Percentiles rank a stretch among this genome's conserved stretches.
phyloP scores from a whole-genome alignment of 2,888 invertebrate genomes.

The Chaitophorus viminalis region DNA sequence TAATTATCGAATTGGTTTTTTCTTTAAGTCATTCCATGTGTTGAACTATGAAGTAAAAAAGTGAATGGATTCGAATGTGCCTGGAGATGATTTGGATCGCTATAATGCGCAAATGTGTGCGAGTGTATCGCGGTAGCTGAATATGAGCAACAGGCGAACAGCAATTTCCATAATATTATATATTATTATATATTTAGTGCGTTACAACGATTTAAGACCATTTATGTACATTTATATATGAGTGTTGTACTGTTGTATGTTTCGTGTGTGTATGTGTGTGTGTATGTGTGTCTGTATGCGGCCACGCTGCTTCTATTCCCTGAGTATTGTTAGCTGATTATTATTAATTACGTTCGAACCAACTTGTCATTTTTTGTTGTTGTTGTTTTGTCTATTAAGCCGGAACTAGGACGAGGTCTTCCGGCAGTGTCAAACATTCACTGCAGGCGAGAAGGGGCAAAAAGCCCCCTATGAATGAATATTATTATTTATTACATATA shows the following conservation, averaged over 20 bases:
- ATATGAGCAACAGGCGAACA: conserved; percentile 1
- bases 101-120: not conserved
- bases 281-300: not conserved
- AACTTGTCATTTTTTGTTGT: conserved; percentile 54
- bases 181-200: not conserved
- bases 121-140: not conserved
- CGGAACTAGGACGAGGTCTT: conserved; percentile 62
- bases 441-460: conserved; percentile 1
- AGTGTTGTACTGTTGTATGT: too few relatives aligned
- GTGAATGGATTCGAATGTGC: conserved; percentile 44
- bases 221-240: not conserved
- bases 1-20: not conserved
- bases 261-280: not conserved
- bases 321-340: conserved; percentile 24
- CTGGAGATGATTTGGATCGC: conserved; percentile 32
- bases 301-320: not conserved
- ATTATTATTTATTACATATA: not conserved
- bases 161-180: not conserved
- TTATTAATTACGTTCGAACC: conserved; percentile 49
- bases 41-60: conserved; percentile 10
- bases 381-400: conserved; percentile 50
- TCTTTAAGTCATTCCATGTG: not conserved
- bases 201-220: conserved; percentile 7
- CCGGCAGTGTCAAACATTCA: conserved; percentile 59
- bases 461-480: conserved; percentile 14